A percentile compares a stretch with the other conserved stretches of the same genome.
phyloP scores from a whole-genome alignment of 1,140 invertebrate genomes.

The Brachionus asplanchnoidis region DNA sequence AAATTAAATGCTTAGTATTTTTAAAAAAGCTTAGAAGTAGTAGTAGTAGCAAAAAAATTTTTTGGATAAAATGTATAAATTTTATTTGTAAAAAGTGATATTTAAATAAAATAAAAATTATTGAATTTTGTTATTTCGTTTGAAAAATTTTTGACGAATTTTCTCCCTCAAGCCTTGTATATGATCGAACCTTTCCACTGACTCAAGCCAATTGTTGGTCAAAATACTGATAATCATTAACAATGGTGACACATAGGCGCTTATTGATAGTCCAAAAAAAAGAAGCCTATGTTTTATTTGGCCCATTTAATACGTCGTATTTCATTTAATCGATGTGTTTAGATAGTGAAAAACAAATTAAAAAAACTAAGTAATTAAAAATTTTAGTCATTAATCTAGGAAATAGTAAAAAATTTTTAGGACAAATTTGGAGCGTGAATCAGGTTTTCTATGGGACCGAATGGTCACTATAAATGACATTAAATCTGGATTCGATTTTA shows the following conservation, averaged over 20 bases:
- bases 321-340: neutral
- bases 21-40: no score
- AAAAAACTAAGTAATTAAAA: neutral
- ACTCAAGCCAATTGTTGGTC: conserved; percentile 1
- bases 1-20: no score
- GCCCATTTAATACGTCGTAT: neutral
- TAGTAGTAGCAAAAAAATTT: no score
- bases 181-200: neutral
- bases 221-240: neutral
- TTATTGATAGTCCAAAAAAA: neutral
- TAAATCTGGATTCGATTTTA: no score
- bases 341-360: neutral
- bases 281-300: conserved; percentile 22
- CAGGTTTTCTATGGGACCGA: no score
- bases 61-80: no score
- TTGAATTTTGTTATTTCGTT: no score
- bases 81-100: no score
- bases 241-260: conserved; percentile 22
- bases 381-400: neutral
- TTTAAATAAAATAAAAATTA: no score
- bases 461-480: no score
- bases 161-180: neutral
- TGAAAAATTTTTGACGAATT: neutral
- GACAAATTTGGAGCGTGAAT: neutral
- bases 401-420: no score